These are phyloP conservation scores for Drosophila virilis DNA, from an alignment of 1,140 invertebrate species.

Conservation along the genomic window DNA sequence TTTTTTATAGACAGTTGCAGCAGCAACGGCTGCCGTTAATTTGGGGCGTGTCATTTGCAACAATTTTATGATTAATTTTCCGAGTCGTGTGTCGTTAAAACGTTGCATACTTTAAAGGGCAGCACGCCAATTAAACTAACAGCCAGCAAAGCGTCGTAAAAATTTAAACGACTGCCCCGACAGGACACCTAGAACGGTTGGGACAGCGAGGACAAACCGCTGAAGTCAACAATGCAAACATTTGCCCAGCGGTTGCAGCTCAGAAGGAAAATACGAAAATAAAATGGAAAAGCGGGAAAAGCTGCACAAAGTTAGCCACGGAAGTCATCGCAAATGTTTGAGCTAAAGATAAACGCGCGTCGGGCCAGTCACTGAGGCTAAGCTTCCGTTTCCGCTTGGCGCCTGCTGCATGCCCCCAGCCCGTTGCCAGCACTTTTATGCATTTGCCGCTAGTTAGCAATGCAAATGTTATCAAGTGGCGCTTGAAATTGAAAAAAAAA, in stretches of 20 bases:
- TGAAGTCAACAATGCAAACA: conserved; percentile 59
- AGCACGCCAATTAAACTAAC: conserved; percentile 56
- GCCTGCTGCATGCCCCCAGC: conserved; percentile 15
- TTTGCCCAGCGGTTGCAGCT: conserved; percentile 44
- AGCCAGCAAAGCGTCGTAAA: conserved; percentile 37
- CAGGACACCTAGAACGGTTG: conserved; percentile 1
- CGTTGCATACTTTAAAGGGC: conserved; percentile 38
- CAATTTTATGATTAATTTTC: conserved; percentile 77
- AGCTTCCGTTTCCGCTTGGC: conserved; percentile 70
- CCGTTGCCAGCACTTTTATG: conserved; percentile 5
- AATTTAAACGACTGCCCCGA: conserved; percentile 46
- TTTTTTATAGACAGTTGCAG: conserved; percentile 29
- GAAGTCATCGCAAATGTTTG: conserved; percentile 64
- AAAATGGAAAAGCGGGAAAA: conserved; percentile 14
- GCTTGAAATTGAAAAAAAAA: conserved; percentile 44
- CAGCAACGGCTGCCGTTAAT: conserved; percentile 52
- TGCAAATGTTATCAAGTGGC: conserved; percentile 74
- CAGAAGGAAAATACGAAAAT: conserved; percentile 17
- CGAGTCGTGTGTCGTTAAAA: conserved; percentile 43
- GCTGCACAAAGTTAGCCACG: conserved; percentile 59
- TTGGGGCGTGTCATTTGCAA: conserved; percentile 70
- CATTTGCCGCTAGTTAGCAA: conserved; percentile 50
- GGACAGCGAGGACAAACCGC: conserved; percentile 11
- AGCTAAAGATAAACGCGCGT: conserved; percentile 61
- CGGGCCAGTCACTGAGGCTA: conserved; percentile 47